phyloP scores from a whole-genome alignment of 2,888 invertebrate genomes.

The Strigamia transsilvanica region DNA sequence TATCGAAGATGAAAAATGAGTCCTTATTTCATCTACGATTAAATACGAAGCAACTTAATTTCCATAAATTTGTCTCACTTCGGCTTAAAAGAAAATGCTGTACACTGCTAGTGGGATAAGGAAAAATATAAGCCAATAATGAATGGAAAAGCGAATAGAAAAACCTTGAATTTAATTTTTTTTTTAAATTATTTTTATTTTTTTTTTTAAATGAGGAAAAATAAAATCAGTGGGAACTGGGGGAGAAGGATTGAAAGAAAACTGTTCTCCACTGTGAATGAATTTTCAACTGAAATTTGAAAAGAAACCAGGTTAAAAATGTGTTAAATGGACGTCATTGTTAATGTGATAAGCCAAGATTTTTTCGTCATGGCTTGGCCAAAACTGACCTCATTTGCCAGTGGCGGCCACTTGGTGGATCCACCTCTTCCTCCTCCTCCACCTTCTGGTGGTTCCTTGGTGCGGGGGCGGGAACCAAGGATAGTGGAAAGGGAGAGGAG shows the following conservation, averaged over 20 bases:
- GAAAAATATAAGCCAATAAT: too few species aligned
- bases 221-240: background rate
- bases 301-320: conserved; percentile 29
- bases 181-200: too few species aligned
- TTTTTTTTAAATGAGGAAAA: conserved; percentile 17
- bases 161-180: background rate
- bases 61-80: conserved; percentile 21
- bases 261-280: background rate
- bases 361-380: conserved; percentile 34
- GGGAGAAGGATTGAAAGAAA: background rate
- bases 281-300: background rate
- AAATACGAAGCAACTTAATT: conserved; percentile 36
- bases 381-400: conserved; percentile 39
- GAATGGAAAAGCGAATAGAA: background rate
- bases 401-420: conserved; percentile 36
- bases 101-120: background rate
- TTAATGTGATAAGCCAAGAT: background rate
- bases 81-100: background rate
- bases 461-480: conserved; percentile 40
- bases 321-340: conserved; percentile 28
- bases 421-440: conserved; percentile 37
- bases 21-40: conserved; percentile 29
- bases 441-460: conserved; percentile 34
- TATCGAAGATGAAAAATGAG: conserved; percentile 30
- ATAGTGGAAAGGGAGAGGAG: conserved; percentile 41